Evolutionary conservation across 2,797 vertebrate species (phyloP).

Genomic region (Lophius americanus): DNA sequence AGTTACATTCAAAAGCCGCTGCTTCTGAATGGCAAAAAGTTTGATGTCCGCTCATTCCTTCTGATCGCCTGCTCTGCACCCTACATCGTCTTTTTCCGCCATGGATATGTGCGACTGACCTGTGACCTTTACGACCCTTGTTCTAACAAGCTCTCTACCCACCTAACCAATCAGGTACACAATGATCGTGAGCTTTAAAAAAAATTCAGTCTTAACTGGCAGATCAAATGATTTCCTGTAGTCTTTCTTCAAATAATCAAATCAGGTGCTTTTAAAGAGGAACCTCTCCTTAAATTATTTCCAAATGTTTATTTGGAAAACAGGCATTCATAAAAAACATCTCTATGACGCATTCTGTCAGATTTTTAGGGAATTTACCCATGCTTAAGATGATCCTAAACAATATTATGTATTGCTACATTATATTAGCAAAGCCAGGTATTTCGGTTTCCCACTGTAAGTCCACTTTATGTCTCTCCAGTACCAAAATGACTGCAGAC

Average conservation of each 20-base stretch:
- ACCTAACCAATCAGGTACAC: slow-evolving; percentile 89
- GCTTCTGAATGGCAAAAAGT: slow-evolving; percentile 89
- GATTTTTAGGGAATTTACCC: neutral
- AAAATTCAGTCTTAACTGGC: neutral
- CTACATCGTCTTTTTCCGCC: slow-evolving; percentile 88
- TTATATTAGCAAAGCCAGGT: too few species aligned
- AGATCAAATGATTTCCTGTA: neutral
- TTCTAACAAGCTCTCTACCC: slow-evolving; percentile 86
- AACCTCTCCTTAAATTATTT: neutral
- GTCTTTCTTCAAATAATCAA: neutral
- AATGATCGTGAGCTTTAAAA: neutral
- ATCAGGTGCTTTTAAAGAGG: too few species aligned
- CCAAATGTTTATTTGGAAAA: neutral
- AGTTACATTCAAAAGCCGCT: slow-evolving; percentile 89
- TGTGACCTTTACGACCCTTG: slow-evolving; percentile 84
- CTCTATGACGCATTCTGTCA: neutral
- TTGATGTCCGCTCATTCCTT: slow-evolving; percentile 88
- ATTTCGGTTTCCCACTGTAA: too few species aligned
- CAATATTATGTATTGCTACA: too few species aligned
- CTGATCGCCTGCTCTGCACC: slow-evolving; percentile 87
- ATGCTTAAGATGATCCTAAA: too few species aligned
- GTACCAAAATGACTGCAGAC: too few species aligned
- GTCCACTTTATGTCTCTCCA: too few species aligned
- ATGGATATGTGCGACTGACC: slow-evolving; percentile 88
- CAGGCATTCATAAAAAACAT: neutral